Evolutionary conservation across 2,888 invertebrate species (phyloP).

Genomic region (Plagiodera versicolora): DNA sequence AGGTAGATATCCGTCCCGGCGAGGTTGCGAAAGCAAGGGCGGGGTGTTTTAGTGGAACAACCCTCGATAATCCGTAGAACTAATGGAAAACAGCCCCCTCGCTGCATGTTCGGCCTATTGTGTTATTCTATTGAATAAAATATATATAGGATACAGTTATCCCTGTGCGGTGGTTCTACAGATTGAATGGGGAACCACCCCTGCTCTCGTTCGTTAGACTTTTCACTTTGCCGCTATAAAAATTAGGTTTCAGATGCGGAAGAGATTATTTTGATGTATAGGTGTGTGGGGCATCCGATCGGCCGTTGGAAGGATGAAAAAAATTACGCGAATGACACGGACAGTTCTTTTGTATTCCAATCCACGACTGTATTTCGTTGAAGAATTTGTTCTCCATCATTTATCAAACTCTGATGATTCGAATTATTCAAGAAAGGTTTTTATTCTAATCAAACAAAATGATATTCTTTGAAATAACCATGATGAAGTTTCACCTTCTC

Average conservation of each 20-base stretch:
- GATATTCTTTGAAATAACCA: too few relatives aligned
- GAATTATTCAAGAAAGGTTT: too few relatives aligned
- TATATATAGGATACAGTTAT: slow-evolving; percentile 54
- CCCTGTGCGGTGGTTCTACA: slow-evolving; percentile 44
- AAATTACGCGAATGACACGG: background rate
- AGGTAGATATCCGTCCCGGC: slow-evolving; percentile 34
- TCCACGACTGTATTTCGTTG: too few relatives aligned
- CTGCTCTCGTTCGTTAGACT: slow-evolving; percentile 24
- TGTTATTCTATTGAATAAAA: slow-evolving; percentile 54
- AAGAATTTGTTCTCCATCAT: too few relatives aligned
- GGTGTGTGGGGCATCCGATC: slow-evolving; percentile 18
- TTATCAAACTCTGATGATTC: too few relatives aligned
- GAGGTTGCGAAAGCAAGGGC: slow-evolving; percentile 37
- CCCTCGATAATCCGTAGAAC: slow-evolving; percentile 48
- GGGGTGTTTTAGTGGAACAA: slow-evolving; percentile 40
- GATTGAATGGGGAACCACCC: slow-evolving; percentile 42
- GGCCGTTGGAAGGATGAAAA: slow-evolving; percentile 11
- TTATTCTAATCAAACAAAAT: too few relatives aligned
- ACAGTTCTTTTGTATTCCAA: too few relatives aligned
- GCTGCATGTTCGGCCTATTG: slow-evolving; percentile 49
- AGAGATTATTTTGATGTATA: slow-evolving; percentile 28
- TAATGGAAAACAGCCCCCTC: slow-evolving; percentile 50
- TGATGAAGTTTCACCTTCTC: too few relatives aligned
- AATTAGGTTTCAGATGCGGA: slow-evolving; percentile 31
- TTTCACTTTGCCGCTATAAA: slow-evolving; percentile 27